Conservation (phyloP, 2,888 invertebrate species). For the Myopa testacea region DNA sequence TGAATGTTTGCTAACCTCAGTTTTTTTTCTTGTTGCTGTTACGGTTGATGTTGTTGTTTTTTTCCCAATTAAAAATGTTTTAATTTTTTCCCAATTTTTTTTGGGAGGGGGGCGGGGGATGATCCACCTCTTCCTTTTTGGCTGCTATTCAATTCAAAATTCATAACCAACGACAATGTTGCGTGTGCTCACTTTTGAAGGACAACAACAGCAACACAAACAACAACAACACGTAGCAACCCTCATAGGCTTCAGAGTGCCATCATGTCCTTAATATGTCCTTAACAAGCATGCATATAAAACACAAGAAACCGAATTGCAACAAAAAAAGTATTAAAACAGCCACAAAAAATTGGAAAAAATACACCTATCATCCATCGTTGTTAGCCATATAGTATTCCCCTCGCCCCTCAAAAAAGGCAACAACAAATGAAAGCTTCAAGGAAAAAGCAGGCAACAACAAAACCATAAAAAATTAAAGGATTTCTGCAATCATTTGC, state of each 20-base stretch:
- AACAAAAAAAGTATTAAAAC: neutral
- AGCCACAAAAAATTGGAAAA: neutral
- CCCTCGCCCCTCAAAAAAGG: neutral
- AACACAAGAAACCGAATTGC: neutral
- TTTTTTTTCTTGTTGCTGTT: neutral
- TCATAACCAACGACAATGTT: constrained; percentile 18
- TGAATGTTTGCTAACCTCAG: neutral
- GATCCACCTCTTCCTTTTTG: neutral
- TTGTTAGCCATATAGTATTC: neutral
- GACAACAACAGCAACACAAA: constrained; percentile 15
- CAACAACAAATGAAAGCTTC: neutral
- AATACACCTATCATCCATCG: neutral
- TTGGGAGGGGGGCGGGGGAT: too few relatives aligned
- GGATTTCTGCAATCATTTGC: constrained; percentile 36
- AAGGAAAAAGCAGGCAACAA: neutral
- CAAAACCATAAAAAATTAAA: constrained; percentile 12
- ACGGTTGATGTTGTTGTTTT: neutral
- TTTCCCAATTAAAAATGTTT: constrained; percentile 27
- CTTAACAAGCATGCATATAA: constrained; percentile 30
- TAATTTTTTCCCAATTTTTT: neutral
- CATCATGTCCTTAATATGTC: constrained; percentile 29
- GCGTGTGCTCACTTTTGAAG: constrained; percentile 30
- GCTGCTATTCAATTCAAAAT: neutral
- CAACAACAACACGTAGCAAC: neutral
- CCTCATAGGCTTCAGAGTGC: neutral